These are phyloP conservation scores for Pituophis catenifer DNA, from an alignment of 2,113 vertebrate species.

Conservation along the genomic window DNA sequence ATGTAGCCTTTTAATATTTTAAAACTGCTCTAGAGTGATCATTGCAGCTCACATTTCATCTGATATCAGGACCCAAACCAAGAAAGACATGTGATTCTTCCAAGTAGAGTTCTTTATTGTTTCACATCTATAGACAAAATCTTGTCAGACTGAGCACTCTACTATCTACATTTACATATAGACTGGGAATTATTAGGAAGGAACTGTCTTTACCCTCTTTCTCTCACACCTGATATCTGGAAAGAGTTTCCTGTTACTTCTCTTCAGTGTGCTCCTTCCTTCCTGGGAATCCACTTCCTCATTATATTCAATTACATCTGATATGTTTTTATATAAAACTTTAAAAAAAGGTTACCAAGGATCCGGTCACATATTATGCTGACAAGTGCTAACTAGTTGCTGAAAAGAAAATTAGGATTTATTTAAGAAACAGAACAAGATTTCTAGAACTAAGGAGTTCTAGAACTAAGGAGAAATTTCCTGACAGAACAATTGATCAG, in stretches of 20 bases:
- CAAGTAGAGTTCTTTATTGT: not conserved
- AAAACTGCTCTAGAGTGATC: not conserved
- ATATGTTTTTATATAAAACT: not conserved
- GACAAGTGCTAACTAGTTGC: not conserved
- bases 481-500: not conserved
- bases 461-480: not conserved
- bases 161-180: not conserved
- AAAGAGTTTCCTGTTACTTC: not conserved
- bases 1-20: not conserved
- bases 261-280: not conserved
- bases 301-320: not conserved
- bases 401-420: not conserved
- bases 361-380: not conserved
- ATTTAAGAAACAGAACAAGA: not conserved
- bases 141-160: not conserved
- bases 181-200: not conserved
- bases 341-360: not conserved
- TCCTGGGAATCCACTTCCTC: not conserved
- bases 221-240: not conserved
- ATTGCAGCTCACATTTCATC: not conserved
- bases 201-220: too few species aligned
- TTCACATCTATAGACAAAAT: not conserved
- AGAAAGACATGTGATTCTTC: not conserved
- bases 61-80: not conserved
- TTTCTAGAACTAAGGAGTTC: not conserved